Evolutionary conservation across 1,140 invertebrate genomes (phyloP), one percentile per base, ranked within the genome.

Genomic region (Tetragonula clypearis): DNA sequence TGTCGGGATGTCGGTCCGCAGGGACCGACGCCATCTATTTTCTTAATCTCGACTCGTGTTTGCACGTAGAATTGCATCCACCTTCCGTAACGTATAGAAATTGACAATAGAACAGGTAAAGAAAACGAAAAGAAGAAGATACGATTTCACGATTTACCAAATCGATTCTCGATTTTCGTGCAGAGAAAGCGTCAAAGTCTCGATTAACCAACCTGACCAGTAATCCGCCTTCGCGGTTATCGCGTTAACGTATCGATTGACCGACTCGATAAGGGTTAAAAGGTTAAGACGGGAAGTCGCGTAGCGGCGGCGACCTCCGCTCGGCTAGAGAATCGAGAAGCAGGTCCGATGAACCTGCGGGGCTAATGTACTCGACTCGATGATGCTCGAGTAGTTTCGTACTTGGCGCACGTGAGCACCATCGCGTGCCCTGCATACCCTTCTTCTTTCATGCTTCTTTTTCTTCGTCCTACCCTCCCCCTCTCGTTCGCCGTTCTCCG

Each of bases 321-420:
- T 60, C 56, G 55, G 65, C 56, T 62, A 81, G 56, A 81, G 56
- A 58, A 58, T 9, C 21, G 72, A 88, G 78, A 80, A 86, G 77
- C 90, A 93, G 92, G 94, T 94, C 93, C 93, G 92, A 94, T 94
- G 93, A 94, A 94, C 93, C 93, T 94, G 92, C 89, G 93, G 88
- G 93, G 93, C 92, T 94, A 94, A 93, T 92, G 93, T 91, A 94
- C 93, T 93, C 92, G 87, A 84, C 87, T 88, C 84, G 83, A 87
- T 72, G 83, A 69, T 85, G 66, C 75, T 68, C 82, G 66, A 86
- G 72, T 82, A 84, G 80, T 90, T 87, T 83, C 91, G 91, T 93
- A 93, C 93, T 93, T 92, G 92, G 93, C 88, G 89, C 94, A 93
- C 93, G 93, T 93, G 92, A 93, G 92, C 90, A 90, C 90, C 91